These are phyloP conservation scores for Sternarchorhynchus goeldii DNA, from an alignment of 2,797 vertebrate species.

Conservation along the genomic window DNA sequence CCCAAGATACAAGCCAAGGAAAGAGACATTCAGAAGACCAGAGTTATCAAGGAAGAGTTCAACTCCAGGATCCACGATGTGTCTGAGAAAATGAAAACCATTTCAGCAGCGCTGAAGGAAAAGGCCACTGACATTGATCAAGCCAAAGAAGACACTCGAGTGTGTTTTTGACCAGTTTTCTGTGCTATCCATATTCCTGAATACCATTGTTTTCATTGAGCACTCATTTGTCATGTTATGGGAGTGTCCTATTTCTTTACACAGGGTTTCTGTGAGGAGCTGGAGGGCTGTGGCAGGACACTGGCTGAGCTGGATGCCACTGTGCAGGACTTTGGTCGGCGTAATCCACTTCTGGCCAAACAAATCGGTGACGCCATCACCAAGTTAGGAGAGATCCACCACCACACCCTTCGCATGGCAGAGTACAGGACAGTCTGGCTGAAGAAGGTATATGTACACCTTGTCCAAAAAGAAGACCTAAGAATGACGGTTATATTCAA, in stretches of 20 bases:
- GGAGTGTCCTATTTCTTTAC: background rate
- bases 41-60: constrained; percentile 86
- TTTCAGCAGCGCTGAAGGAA: constrained; percentile 84
- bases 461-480: background rate
- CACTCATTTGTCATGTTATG: background rate
- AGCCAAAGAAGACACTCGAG: constrained; percentile 90
- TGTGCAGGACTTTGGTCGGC: constrained; percentile 89
- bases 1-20: constrained; percentile 89
- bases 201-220: constrained; percentile 42
- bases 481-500: background rate
- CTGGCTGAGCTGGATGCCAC: constrained; percentile 85
- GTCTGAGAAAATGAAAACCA: constrained; percentile 82
- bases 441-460: constrained; percentile 78
- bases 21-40: constrained; percentile 87
- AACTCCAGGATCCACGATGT: constrained; percentile 83
- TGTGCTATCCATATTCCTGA: background rate
- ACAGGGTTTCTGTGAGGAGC: constrained; percentile 84
- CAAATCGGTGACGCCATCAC: constrained; percentile 84
- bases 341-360: constrained; percentile 84
- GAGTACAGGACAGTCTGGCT: constrained; percentile 84
- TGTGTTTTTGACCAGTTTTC: constrained; percentile 60
- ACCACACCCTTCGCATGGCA: constrained; percentile 82
- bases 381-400: constrained; percentile 84
- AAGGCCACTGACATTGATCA: constrained; percentile 84
- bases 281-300: constrained; percentile 83